A percentile compares a stretch with the other conserved stretches of the same genome.
These are phyloP conservation scores for Bombus impatiens DNA, from an alignment of 1,140 invertebrate genomes.

Conservation along the genomic window DNA sequence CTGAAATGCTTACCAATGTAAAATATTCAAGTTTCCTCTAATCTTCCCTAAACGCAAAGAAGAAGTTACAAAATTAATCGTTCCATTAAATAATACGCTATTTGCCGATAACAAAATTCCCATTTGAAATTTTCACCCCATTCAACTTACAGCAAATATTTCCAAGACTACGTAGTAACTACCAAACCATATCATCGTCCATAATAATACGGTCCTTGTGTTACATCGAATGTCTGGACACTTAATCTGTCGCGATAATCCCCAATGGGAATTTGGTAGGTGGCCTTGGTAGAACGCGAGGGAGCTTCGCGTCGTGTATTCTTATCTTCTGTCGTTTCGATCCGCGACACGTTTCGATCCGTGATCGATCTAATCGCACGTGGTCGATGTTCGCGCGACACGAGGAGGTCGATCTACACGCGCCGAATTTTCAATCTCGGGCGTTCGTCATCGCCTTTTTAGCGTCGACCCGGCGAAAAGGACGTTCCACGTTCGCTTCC, in stretches of 20 bases:
- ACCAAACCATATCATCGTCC: neutral
- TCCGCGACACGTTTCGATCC: neutral
- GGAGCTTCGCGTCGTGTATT: neutral
- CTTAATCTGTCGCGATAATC: neutral
- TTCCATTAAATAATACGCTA: neutral
- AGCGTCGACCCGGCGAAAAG: slow-evolving; percentile 26
- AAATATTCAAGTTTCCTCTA: neutral
- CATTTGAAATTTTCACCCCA: neutral
- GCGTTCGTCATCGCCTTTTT: slow-evolving; percentile 36
- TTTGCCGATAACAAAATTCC: neutral
- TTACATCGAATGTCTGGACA: neutral
- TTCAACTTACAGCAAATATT: neutral
- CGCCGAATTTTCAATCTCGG: slow-evolving; percentile 31
- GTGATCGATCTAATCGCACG: slow-evolving; percentile 10
- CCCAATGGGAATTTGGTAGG: neutral
- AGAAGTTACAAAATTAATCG: neutral
- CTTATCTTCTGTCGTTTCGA: neutral
- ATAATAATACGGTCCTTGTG: neutral
- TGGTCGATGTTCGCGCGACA: neutral
- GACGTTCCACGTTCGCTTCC: slow-evolving; percentile 14
- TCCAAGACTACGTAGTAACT: neutral
- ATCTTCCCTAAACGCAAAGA: neutral
- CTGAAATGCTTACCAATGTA: neutral
- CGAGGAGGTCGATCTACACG: neutral
- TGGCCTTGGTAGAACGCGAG: neutral